Conservation (phyloP, 2,797 vertebrate species). For the Poecilia picta region DNA sequence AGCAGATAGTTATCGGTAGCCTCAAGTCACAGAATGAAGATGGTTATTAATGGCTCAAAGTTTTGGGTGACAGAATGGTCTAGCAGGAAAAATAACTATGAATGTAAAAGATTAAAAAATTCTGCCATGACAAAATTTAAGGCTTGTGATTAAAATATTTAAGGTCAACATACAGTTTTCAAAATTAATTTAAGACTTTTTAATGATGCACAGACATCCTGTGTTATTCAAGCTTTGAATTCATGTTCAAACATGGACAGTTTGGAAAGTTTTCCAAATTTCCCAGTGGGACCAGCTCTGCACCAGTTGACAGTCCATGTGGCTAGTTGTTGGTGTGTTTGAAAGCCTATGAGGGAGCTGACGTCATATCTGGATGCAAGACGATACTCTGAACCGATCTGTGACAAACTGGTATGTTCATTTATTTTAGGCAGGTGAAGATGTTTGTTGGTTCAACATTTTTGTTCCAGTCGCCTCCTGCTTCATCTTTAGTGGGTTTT, state of each 20-base stretch:
- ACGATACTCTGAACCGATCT: neutral
- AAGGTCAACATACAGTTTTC: no score
- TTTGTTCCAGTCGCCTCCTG: neutral
- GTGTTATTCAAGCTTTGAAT: neutral
- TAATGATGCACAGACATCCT: no score
- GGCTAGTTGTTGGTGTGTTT: neutral
- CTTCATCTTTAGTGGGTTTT: neutral
- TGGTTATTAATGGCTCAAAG: no score
- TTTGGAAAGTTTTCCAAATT: no score
- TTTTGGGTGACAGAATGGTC: no score
- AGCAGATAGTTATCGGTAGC: no score
- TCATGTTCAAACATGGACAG: neutral
- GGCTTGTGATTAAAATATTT: no score
- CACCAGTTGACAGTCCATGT: neutral
- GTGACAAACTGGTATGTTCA: neutral
- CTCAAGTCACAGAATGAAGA: no score
- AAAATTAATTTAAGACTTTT: no score
- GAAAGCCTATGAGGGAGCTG: neutral
- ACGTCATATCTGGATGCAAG: neutral
- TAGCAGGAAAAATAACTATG: no score
- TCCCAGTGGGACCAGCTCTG: neutral
- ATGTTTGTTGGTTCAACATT: neutral
- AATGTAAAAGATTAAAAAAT: no score
- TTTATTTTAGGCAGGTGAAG: neutral
- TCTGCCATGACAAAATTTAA: no score